These are phyloP conservation scores for Myrmecophaga tridactyla DNA, from an alignment of 2,113 vertebrate species.

Conservation along the genomic window DNA sequence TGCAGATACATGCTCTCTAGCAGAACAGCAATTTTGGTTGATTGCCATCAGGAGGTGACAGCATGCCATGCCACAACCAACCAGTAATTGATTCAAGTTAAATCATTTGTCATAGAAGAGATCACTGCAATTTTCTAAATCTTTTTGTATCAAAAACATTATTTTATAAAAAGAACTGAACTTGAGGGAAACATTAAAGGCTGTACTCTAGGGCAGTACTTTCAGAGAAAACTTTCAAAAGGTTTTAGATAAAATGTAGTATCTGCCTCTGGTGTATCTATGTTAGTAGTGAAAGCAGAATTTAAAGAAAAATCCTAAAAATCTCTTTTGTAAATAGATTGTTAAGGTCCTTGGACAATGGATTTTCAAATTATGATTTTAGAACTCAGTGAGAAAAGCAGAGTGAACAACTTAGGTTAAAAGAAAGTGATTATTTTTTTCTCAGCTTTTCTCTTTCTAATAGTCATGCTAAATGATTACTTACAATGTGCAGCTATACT, in stretches of 20 bases:
- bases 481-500: background rate
- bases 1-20: accelerated
- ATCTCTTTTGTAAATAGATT: background rate
- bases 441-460: background rate
- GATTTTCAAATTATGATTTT: background rate
- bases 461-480: background rate
- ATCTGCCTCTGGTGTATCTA: background rate
- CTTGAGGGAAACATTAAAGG: background rate
- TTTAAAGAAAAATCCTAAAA: background rate
- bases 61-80: background rate
- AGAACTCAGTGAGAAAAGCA: background rate
- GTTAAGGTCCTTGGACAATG: background rate
- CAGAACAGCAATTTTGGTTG: background rate
- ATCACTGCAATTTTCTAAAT: background rate
- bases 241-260: background rate
- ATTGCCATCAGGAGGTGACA: background rate
- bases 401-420: too few relatives aligned
- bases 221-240: background rate
- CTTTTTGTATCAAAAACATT: background rate
- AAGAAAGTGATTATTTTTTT: background rate
- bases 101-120: background rate
- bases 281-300: background rate
- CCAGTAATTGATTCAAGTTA: too few relatives aligned
- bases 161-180: background rate
- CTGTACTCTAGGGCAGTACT: background rate